Evolutionary conservation across 1,140 invertebrate species (phyloP), one percentile per base, ranked within the genome.

Genomic region (Heliconius hewitsoni): DNA sequence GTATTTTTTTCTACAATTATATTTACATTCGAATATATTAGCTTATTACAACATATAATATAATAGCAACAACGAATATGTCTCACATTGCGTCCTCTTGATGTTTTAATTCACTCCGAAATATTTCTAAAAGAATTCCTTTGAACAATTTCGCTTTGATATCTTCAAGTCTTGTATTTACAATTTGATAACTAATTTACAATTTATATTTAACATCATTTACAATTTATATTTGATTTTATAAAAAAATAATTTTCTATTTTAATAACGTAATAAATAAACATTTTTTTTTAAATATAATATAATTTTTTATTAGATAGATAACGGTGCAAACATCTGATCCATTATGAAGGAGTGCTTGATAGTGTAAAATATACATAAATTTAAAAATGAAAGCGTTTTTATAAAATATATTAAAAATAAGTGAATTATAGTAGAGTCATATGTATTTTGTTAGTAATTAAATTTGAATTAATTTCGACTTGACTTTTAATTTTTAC

Each of bases 61-160:
- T 23, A 23, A 23, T 23, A 23, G 50, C 42, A 76, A 73, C 52
- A 78, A 66, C 23, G 8, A 71, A 71, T 37, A 42, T 55, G 16
- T 77, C 52, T 80, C 79, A 79, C 78, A 70, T 76, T 55, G 5
- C 71, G 71, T 73, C 50, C 73, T 50, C 66, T 71, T 75, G 60
- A 46, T 74, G 37, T 74, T 78, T 74, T 70, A 60, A 73, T 75
- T 70, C 73, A 57, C 50, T 74, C 55, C 57, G 57, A 57, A 52
- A 71, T 55, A 70, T 71, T 46, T 46, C 72, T 46, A 79, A 50
- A 60, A 75, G 42, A 55, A 74, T 66, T 79, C 6, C 42, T 74
- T 71, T 79, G 34, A 75, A 79, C 34, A 74, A 66, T 74, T 72
- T 55, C 66, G 13, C 57, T 76, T 66, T 27, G 60, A 66, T 66